phyloP scores from a whole-genome alignment of 2,113 vertebrate genomes.

The Ahaetulla prasina region DNA sequence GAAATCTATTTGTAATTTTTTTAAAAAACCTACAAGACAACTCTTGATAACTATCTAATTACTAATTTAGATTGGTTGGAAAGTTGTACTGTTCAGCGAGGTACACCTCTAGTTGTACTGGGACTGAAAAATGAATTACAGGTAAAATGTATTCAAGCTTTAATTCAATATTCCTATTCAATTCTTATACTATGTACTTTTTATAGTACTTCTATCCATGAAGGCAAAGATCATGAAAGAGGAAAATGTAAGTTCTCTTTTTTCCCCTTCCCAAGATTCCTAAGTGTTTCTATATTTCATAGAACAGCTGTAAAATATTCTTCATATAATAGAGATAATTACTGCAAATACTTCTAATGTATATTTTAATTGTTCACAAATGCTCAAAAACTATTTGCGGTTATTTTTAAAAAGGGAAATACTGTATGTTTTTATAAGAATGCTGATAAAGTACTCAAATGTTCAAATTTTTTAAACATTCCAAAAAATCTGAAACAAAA shows the following conservation, averaged over 20 bases:
- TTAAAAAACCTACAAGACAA: background rate
- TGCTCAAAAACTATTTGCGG: background rate
- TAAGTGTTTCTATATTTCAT: background rate
- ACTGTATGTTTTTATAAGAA: background rate
- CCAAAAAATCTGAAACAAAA: background rate
- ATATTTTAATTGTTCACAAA: background rate
- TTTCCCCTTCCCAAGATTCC: background rate
- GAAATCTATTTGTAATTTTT: background rate
- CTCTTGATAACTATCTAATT: background rate
- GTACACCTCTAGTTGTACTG: background rate
- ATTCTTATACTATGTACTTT: background rate
- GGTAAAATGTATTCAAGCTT: background rate
- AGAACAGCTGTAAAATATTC: background rate
- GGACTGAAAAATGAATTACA: background rate
- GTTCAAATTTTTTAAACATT: background rate
- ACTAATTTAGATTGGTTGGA: background rate
- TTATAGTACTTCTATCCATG: background rate
- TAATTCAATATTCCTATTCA: background rate
- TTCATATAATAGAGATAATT: background rate
- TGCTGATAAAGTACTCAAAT: background rate
- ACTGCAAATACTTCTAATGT: background rate
- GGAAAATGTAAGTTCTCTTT: background rate
- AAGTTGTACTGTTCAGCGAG: background rate
- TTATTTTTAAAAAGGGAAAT: background rate
- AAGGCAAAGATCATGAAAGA: background rate